Base-by-base conservation (phyloP, 2,113 vertebrate species). In the Manacus vitellinus region DNA sequence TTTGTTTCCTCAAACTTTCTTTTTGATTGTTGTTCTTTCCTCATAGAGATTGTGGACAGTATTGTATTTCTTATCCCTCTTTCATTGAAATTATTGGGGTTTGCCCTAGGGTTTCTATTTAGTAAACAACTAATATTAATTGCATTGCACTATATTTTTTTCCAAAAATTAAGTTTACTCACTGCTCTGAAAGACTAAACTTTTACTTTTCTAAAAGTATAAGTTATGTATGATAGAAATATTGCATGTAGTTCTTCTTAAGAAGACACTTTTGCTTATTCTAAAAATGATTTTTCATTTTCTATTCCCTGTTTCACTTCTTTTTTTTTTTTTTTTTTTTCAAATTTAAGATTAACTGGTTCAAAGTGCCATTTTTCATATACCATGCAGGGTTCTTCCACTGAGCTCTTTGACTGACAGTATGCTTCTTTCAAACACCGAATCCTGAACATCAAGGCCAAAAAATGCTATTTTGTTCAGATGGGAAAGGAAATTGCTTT, bases 401-500 rank as follows among this genome's bases (percentile, higher is more conserved):
- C 39, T 63, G 47, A 70, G 52, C 66, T 91, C 88, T 96, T 70
- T 91, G 89, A 70, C 27, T 94, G 83, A 73, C 41, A 72, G 44
- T 43, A 43, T 19, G 67, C 67, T 93, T 89, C 33, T 91, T 93
- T 88, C 65, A 88, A 83, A 96, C n/a, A 62, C 30, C 2, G 55
- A 49, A 94, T 94, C 21, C 71, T 70, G 59, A 94, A 85, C 91
- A 85, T 89, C 95, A 96, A 96, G 96, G 95, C 94, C 9, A 1
- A 94, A 5, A 4, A 97, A 88, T 37, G 37, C 31, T 84, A 31
- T 89, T 94, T 93, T 94, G 80, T 95, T 97, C 97, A 97, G 85
- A 95, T 89, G 94, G 94, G 78, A 95, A 96, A 89, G 94, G 85
- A 98, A 97, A 97, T 97, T 95, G 85, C 88, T 52, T 98, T 98